Conservation (phyloP, 35 echinoderm and acorn worm genomes). For the Lytechinus pictus region DNA sequence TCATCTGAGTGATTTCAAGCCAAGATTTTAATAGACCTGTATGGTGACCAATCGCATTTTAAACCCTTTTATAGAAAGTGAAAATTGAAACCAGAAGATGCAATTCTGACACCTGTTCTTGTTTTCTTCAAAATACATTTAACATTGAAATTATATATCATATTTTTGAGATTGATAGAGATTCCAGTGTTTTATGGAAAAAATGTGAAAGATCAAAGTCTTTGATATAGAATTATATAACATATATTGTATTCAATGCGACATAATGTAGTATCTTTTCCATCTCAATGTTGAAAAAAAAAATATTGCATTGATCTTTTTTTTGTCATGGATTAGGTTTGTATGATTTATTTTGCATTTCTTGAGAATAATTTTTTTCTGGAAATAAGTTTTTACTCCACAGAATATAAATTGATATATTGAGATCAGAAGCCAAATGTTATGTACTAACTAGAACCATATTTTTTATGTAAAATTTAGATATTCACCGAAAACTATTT, state of each 20-base stretch:
- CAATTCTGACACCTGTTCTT: background rate
- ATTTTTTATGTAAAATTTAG: no score
- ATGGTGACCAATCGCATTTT: background rate
- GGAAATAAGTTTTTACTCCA: no score
- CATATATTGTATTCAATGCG: no score
- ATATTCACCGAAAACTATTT: no score
- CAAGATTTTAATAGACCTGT: background rate
- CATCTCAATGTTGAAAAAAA: background rate
- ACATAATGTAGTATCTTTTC: no score
- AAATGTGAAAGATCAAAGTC: background rate
- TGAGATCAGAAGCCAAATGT: no score
- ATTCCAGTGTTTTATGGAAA: background rate
- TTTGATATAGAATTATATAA: no score
- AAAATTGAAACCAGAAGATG: background rate
- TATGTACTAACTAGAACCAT: no score
- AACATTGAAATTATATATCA: background rate
- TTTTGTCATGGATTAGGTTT: background rate
- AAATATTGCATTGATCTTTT: no score
- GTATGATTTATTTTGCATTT: background rate
- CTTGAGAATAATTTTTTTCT: no score
- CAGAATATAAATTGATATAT: no score
- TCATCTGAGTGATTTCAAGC: background rate
- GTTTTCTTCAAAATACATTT: background rate
- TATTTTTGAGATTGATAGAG: background rate
- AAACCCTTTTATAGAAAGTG: background rate